Percentiles rank a stretch among this genome's conserved stretches.
phyloP scores from a whole-genome alignment of 2,888 invertebrate genomes.

The Pandemis corylana region DNA sequence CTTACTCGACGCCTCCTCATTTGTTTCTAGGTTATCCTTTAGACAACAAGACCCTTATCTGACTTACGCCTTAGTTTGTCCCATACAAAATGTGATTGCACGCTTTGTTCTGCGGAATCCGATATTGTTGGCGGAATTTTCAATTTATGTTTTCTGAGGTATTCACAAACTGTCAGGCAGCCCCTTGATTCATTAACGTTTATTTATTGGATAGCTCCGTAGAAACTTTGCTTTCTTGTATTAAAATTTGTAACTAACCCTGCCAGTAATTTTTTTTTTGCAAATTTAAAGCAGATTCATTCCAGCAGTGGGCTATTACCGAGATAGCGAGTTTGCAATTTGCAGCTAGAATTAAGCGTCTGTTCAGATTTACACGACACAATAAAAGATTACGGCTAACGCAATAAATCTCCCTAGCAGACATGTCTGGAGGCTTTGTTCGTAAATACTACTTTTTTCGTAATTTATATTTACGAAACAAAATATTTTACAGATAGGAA shows the following conservation, averaged over 20 bases:
- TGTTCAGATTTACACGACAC: constrained; percentile 16
- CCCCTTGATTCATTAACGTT: constrained; percentile 65
- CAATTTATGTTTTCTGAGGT: constrained; percentile 53
- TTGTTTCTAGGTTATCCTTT: constrained; percentile 50
- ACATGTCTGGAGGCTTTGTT: constrained; percentile 23
- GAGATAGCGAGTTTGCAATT: constrained; percentile 27
- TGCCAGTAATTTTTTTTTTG: constrained; percentile 53
- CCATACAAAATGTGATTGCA: constrained; percentile 40
- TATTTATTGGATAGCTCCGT: constrained; percentile 63
- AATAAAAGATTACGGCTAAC: constrained; percentile 24
- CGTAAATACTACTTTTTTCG: constrained; percentile 19
- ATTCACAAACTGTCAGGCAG: constrained; percentile 54
- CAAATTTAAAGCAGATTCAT: constrained; percentile 14
- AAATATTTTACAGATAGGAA: constrained; percentile 20
- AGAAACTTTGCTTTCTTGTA: constrained; percentile 64
- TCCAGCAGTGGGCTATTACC: constrained; percentile 45
- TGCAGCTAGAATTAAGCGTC: constrained; percentile 16
- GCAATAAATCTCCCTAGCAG: constrained; percentile 28
- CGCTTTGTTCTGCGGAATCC: constrained; percentile 42
- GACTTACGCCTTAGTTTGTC: constrained; percentile 49
- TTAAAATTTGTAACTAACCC: constrained; percentile 62
- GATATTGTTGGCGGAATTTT: constrained; percentile 45
- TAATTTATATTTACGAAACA: constrained; percentile 10
- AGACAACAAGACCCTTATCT: constrained; percentile 51
- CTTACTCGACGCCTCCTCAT: constrained; percentile 45